A percentile compares a stretch with the other conserved stretches of the same genome.
Conservation (phyloP, 2,113 vertebrate genomes). For the Collichthys lucidus region DNA sequence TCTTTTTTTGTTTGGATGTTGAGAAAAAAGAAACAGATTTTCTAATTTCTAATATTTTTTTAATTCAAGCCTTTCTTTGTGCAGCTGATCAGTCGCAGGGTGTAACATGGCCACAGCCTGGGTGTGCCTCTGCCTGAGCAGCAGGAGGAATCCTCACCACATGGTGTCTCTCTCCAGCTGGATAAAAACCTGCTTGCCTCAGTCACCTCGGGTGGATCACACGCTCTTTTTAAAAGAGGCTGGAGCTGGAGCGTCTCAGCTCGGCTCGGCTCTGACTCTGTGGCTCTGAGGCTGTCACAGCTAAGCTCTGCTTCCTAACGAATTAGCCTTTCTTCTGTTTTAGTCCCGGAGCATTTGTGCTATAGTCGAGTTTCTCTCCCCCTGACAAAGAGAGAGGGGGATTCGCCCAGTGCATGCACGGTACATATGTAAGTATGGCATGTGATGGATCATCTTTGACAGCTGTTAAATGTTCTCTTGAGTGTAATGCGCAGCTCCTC, state of each 20-base stretch:
- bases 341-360: slow-evolving; percentile 53
- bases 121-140: slow-evolving; percentile 56
- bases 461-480: slow-evolving; percentile 80
- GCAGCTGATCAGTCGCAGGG: not conserved
- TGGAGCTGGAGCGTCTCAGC: slow-evolving; percentile 47
- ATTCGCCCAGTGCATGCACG: slow-evolving; percentile 48
- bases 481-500: slow-evolving; percentile 69
- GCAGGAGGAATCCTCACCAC: slow-evolving; percentile 83
- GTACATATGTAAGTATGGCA: slow-evolving; percentile 61
- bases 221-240: slow-evolving; percentile 45
- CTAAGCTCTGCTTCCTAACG: slow-evolving; percentile 58
- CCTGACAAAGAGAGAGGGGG: slow-evolving; percentile 43
- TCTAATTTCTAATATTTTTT: not conserved
- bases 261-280: slow-evolving; percentile 36
- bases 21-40: not conserved
- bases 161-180: slow-evolving; percentile 88
- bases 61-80: not conserved
- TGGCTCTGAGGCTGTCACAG: slow-evolving; percentile 54
- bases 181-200: slow-evolving; percentile 76
- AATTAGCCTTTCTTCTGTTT: slow-evolving; percentile 65
- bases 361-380: slow-evolving; percentile 47
- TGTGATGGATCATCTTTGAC: slow-evolving; percentile 75
- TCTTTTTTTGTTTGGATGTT: not conserved
- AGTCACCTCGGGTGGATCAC: slow-evolving; percentile 63
- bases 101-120: slow-evolving; percentile 26